Evolutionary conservation across 1,140 invertebrate species (phyloP).

Genomic region (Drosophila setifemur): DNA sequence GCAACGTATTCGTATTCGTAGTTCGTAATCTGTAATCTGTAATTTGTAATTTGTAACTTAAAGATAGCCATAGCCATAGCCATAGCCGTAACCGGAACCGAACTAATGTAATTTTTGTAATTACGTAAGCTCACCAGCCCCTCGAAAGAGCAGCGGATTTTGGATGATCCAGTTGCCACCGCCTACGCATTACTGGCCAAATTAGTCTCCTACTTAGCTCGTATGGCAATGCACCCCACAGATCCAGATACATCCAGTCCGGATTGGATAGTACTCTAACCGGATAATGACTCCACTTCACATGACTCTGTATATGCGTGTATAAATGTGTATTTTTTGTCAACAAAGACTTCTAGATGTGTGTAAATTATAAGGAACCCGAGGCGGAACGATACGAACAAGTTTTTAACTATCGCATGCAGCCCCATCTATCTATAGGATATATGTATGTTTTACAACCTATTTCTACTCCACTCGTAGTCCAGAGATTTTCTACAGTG

Average conservation of each 20-base stretch:
- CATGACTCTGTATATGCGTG: slow-evolving; percentile 63
- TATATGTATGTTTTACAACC: slow-evolving; percentile 57
- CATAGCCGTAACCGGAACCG: slow-evolving; percentile 28
- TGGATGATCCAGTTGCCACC: slow-evolving; percentile 21
- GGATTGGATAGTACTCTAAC: too few relatives aligned
- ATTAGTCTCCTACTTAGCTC: slow-evolving; percentile 65
- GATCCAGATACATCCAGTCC: neutral
- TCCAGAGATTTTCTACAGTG: slow-evolving; percentile 64
- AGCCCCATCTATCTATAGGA: slow-evolving; percentile 34
- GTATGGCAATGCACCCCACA: slow-evolving; percentile 41
- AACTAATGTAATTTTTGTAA: slow-evolving; percentile 60
- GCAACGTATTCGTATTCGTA: slow-evolving; percentile 53
- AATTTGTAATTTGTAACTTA: slow-evolving; percentile 48
- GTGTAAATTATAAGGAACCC: slow-evolving; percentile 58
- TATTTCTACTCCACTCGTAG: slow-evolving; percentile 45
- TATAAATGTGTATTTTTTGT: slow-evolving; percentile 73
- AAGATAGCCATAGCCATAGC: slow-evolving; percentile 29
- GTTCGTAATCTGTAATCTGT: slow-evolving; percentile 49
- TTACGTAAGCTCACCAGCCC: slow-evolving; percentile 44
- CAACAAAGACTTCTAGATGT: slow-evolving; percentile 69
- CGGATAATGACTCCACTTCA: slow-evolving; percentile 33
- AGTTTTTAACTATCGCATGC: slow-evolving; percentile 50
- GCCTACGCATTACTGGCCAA: slow-evolving; percentile 65
- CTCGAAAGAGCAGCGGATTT: slow-evolving; percentile 10
- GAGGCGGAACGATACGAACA: slow-evolving; percentile 11